Base-by-base conservation (phyloP, 2,797 vertebrate species). In the Remorina albescens region DNA sequence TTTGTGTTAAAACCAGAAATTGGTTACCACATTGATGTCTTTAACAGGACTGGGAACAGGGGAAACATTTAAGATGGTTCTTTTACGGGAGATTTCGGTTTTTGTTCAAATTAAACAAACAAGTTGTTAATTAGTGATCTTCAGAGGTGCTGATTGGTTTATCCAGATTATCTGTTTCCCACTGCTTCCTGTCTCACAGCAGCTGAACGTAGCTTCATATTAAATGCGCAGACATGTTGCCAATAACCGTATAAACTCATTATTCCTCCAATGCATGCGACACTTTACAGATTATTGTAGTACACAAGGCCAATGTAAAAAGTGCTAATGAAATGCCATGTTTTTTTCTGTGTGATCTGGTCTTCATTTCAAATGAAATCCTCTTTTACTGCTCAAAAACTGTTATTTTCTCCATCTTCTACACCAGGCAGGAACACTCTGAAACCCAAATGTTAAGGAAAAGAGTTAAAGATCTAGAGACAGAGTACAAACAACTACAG, bases 401-500 rank as follows among this genome's bases (percentile, higher is more conserved):
- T 71, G 83, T 74, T 77, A 78, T 85, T 87, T 59, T 91, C 86
- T 90, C 85, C 88, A 7, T 91, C 74, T 91, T 78, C 88, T 71
- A 87, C 90, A 91, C 81, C 90, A 95, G 95, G 92, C 95, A 95
- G 88, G 95, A 96, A 88, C 94, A 94, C 88, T 89, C 91, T 88
- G 95, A 95, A 83, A 94, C 89, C 86, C 94, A 95, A 91, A 94
- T 95, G 92, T 94, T 96, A 91, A 95, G 93, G 91, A 95, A 95
- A 90, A 94, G 93, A 87, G 93, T 94, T 76, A 95, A 95, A 94
- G 95, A 96, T 88, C 93, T 96, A 90, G 95, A 96, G 82, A 90
- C 94, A 90, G 95, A 96, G 81, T 95, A 93, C 91, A 95, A 93
- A 92, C 95, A 95, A 91, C 95, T 95, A 63, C 95, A 96, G 87